phyloP scores from a whole-genome alignment of 2,113 vertebrate genomes.

The Colius striatus region DNA sequence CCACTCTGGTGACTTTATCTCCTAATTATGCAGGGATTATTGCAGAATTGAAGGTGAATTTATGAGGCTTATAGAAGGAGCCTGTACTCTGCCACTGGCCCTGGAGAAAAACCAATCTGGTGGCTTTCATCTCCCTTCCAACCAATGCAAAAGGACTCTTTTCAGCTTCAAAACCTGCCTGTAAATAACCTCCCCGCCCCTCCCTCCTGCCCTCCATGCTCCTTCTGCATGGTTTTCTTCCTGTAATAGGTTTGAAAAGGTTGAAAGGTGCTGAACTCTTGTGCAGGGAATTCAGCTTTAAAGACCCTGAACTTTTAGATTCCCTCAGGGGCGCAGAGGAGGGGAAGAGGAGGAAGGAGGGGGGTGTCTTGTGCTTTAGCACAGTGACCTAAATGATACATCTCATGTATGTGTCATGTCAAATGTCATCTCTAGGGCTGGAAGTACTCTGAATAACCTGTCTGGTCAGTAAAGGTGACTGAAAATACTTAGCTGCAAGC shows the following conservation, averaged over 20 bases:
- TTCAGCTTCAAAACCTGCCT: neutral
- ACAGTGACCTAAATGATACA: slow-evolving; percentile 66
- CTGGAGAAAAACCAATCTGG: neutral
- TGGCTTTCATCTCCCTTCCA: neutral
- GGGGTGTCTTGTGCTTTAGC: neutral
- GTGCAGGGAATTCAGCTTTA: slow-evolving; percentile 49
- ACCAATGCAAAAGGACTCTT: neutral
- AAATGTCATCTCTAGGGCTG: slow-evolving; percentile 60
- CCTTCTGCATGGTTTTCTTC: slow-evolving; percentile 7
- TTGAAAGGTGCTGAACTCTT: slow-evolving; percentile 69
- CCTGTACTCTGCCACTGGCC: neutral
- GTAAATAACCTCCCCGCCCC: neutral
- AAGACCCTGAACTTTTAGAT: slow-evolving; percentile 61
- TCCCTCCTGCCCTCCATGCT: neutral
- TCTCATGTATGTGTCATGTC: slow-evolving; percentile 64
- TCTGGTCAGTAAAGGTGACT: slow-evolving; percentile 47
- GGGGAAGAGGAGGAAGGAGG: slow-evolving; percentile 14
- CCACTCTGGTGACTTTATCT: neutral
- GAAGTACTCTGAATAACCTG: slow-evolving; percentile 48
- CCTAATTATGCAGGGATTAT: neutral
- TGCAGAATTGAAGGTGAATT: neutral
- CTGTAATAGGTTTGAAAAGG: slow-evolving; percentile 57
- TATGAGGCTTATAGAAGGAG: neutral
- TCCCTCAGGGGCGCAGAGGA: slow-evolving; percentile 15
- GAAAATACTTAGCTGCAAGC: slow-evolving; percentile 44